phyloP scores from a whole-genome alignment of 2,113 vertebrate species.

The Passerina amoena region DNA sequence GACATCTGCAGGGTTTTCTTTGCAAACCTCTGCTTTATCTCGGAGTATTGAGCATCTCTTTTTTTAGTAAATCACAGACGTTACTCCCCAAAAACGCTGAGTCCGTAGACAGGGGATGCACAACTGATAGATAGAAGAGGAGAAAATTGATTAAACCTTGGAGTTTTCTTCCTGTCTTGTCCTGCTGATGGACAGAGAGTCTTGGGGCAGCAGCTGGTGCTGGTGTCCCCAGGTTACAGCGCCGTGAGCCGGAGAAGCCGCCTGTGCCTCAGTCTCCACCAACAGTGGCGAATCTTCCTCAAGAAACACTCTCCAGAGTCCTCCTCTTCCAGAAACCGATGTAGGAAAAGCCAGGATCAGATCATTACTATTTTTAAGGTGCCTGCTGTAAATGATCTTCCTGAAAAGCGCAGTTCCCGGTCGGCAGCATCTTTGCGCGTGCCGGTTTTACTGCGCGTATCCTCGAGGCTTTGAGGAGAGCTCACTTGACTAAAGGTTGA shows the following conservation, averaged over 20 bases:
- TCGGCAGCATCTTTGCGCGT: fast-evolving
- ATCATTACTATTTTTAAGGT: background rate
- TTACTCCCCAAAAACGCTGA: background rate
- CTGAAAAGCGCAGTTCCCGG: background rate
- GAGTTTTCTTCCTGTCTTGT: background rate
- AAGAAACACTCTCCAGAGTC: background rate
- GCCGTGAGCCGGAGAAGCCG: fast-evolving
- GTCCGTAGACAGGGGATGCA: background rate
- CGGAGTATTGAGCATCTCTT: background rate
- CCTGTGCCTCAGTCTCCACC: fast-evolving
- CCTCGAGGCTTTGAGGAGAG: background rate
- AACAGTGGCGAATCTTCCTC: background rate
- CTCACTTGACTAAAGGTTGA: background rate
- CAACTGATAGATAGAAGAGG: background rate
- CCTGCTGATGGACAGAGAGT: background rate
- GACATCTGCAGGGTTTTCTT: background rate
- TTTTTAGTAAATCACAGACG: background rate
- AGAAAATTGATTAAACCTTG: background rate
- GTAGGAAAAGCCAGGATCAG: background rate
- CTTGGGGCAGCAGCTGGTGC: background rate
- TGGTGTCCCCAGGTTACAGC: background rate
- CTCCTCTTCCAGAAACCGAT: background rate
- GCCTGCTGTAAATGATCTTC: fast-evolving
- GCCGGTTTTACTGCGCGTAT: fast-evolving
- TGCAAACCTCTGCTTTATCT: background rate